These are phyloP conservation scores for Peromyscus maniculatus DNA, from an alignment of 2,113 vertebrate species.

Conservation along the genomic window DNA sequence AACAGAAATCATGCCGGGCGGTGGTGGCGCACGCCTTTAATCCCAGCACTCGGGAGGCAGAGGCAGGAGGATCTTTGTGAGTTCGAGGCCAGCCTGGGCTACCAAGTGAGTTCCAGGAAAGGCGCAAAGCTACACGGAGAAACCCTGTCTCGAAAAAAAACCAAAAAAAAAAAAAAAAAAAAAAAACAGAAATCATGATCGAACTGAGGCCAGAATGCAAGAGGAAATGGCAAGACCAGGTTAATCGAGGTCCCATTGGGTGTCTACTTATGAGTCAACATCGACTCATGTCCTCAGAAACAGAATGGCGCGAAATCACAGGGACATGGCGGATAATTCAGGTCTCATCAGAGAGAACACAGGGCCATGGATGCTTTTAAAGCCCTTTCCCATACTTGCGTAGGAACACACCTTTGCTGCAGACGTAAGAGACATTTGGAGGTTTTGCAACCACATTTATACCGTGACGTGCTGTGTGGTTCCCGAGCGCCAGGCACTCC, in stretches of 20 bases:
- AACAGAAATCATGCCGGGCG: background rate
- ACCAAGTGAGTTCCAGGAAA: too few species aligned
- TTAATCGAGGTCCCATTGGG: background rate
- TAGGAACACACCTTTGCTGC: background rate
- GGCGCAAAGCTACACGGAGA: too few species aligned
- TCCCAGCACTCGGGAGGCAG: too few species aligned
- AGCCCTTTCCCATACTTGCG: background rate
- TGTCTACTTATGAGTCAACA: background rate
- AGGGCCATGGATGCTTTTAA: background rate
- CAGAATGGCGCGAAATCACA: background rate
- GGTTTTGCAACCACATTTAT: background rate
- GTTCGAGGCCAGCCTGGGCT: too few species aligned
- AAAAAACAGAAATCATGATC: background rate
- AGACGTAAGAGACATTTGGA: background rate
- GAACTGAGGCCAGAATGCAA: background rate
- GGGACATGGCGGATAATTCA: background rate
- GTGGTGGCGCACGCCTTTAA: too few species aligned
- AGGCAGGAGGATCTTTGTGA: too few species aligned
- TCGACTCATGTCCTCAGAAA: fast-evolving
- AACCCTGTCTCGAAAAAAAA: too few species aligned
- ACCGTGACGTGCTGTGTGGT: too few species aligned
- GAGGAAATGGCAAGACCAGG: background rate
- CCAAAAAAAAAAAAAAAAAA: too few species aligned
- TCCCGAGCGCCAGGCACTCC: background rate
- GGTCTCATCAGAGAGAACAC: background rate